These are phyloP conservation scores for Octodonta nipae DNA, from an alignment of 2,888 invertebrate species.

Conservation along the genomic window DNA sequence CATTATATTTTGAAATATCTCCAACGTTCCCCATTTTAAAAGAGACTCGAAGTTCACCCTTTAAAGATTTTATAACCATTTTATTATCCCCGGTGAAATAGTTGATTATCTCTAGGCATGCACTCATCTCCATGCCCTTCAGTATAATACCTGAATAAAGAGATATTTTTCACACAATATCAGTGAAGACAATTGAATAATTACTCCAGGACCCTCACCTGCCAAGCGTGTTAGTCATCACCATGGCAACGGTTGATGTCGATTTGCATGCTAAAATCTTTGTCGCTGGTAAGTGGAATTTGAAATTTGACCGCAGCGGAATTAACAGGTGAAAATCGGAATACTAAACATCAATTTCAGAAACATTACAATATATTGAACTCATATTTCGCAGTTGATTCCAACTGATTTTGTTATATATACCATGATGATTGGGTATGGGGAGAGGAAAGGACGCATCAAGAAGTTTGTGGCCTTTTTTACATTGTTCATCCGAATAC, in stretches of 20 bases:
- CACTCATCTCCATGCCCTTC: conserved; percentile 5
- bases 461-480: no score
- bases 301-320: conserved; percentile 16
- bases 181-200: conserved; percentile 32
- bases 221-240: conserved; percentile 24
- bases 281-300: conserved; percentile 26
- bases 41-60: conserved; percentile 9
- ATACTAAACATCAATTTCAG: no score
- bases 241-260: conserved; percentile 26
- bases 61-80: conserved; percentile 16
- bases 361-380: no score
- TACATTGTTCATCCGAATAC: no score
- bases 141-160: conserved; percentile 18
- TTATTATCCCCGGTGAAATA: conserved; percentile 17
- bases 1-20: conserved; percentile 13
- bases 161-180: conserved; percentile 24
- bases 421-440: no score
- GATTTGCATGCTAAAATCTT: conserved; percentile 31
- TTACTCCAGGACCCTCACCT: conserved; percentile 29
- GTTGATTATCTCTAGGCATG: conserved; percentile 16
- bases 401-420: no score
- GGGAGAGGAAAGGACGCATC: no score
- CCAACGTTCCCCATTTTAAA: conserved; percentile 12
- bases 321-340: no score
- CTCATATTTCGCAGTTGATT: no score